Conservation (phyloP, 2,888 invertebrate species). For the Drosophila limbata region DNA sequence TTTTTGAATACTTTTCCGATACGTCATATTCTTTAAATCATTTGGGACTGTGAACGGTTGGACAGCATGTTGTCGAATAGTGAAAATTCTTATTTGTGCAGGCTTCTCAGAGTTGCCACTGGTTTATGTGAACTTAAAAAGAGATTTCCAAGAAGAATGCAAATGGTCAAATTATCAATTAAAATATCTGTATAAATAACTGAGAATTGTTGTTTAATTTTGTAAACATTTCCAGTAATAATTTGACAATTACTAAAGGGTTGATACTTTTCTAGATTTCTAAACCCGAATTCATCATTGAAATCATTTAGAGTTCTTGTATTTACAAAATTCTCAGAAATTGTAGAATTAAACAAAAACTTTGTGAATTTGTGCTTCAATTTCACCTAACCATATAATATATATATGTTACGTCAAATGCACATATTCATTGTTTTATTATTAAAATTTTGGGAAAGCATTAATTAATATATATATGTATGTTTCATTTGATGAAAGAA, state of each 20-base stretch:
- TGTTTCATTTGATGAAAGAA: neutral
- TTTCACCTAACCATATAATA: neutral
- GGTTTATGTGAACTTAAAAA: neutral
- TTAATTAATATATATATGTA: conserved; percentile 16
- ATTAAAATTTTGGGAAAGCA: conserved; percentile 6
- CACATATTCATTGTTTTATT: conserved; percentile 2
- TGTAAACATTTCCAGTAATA: neutral
- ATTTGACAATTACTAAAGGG: neutral
- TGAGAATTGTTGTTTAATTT: neutral
- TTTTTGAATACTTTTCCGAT: neutral
- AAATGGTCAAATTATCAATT: neutral
- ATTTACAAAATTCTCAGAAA: neutral
- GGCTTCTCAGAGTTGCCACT: no score
- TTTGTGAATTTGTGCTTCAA: neutral
- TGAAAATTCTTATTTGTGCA: neutral
- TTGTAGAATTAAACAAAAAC: neutral
- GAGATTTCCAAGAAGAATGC: neutral
- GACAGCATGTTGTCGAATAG: neutral
- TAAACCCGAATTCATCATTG: neutral
- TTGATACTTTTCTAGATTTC: neutral
- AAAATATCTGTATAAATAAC: neutral
- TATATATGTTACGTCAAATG: conserved; percentile 1
- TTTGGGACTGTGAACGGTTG: neutral
- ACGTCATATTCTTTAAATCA: neutral
- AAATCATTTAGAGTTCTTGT: neutral